A percentile compares a stretch with the other conserved stretches of the same genome.
Conservation (phyloP, 1,140 invertebrate species). For the Neotoxoptera formosana region DNA sequence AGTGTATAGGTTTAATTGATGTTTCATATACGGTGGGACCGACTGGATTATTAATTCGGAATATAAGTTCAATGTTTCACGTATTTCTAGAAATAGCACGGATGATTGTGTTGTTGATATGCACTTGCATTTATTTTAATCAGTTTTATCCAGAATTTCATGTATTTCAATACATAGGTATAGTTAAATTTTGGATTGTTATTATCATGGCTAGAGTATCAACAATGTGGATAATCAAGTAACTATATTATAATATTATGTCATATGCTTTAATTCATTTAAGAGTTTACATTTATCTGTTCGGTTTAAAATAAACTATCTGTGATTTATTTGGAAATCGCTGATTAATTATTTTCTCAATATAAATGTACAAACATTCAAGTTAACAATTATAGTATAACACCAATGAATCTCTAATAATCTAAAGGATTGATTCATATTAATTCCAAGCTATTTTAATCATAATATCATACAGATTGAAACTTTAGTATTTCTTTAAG, state of each 20-base stretch:
- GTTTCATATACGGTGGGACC: not conserved
- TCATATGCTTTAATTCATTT: not conserved
- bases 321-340: not conserved
- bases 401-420: not conserved
- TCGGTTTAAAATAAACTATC: not conserved
- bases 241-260: not conserved
- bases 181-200: not conserved
- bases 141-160: not conserved
- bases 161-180: not conserved
- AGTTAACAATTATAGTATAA: no score
- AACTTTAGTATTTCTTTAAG: not conserved
- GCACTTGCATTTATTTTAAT: not conserved
- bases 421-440: not conserved
- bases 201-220: not conserved
- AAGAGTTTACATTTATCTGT: not conserved
- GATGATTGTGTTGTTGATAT: not conserved
- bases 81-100: not conserved
- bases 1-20: not conserved
- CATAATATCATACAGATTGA: not conserved
- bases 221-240: not conserved
- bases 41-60: not conserved
- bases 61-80: not conserved
- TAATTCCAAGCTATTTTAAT: not conserved
- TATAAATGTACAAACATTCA: not conserved
- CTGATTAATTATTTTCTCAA: not conserved